Conservation (phyloP, 1,140 invertebrate genomes). For the Heterodera carotae region DNA sequence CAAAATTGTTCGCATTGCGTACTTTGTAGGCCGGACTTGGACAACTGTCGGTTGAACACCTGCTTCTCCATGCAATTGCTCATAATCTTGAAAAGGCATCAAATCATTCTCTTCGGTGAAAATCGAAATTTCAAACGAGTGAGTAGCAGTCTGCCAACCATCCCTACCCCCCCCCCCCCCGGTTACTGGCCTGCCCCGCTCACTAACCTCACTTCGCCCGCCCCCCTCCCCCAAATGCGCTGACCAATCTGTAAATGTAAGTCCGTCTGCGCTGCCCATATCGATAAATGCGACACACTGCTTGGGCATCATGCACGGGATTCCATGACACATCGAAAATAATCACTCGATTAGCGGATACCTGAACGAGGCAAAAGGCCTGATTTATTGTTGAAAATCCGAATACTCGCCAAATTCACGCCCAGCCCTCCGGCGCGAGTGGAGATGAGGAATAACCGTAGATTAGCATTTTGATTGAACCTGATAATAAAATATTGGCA, state of each 20-base stretch:
- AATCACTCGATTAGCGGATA: slow-evolving; percentile 91
- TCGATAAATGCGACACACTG: slow-evolving; percentile 87
- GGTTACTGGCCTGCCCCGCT: no score
- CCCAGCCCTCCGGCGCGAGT: slow-evolving; percentile 93
- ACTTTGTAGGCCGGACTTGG: slow-evolving; percentile 88
- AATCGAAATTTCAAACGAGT: no score
- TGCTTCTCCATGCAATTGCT: slow-evolving; percentile 95
- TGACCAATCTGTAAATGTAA: slow-evolving; percentile 16
- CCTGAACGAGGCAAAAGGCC: slow-evolving; percentile 36
- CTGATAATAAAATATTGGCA: slow-evolving; percentile 64
- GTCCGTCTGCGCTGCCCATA: slow-evolving; percentile 40
- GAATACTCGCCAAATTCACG: slow-evolving; percentile 79
- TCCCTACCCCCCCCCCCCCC: no score
- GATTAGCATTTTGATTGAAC: slow-evolving; percentile 84
- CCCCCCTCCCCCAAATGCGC: no score
- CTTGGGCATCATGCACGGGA: slow-evolving; percentile 96
- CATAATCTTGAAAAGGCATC: slow-evolving; percentile 77
- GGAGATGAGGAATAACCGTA: slow-evolving; percentile 91
- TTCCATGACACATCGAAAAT: slow-evolving; percentile 89
- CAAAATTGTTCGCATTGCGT: slow-evolving; percentile 20
- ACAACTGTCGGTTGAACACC: slow-evolving; percentile 95
- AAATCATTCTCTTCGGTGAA: slow-evolving; percentile 11
- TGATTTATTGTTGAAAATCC: slow-evolving; percentile 11
- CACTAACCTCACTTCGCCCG: no score
- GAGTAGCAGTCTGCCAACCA: no score